Base-by-base conservation (phyloP, 64 coral and sea anemone genomes). In the Montipora capricornis region DNA sequence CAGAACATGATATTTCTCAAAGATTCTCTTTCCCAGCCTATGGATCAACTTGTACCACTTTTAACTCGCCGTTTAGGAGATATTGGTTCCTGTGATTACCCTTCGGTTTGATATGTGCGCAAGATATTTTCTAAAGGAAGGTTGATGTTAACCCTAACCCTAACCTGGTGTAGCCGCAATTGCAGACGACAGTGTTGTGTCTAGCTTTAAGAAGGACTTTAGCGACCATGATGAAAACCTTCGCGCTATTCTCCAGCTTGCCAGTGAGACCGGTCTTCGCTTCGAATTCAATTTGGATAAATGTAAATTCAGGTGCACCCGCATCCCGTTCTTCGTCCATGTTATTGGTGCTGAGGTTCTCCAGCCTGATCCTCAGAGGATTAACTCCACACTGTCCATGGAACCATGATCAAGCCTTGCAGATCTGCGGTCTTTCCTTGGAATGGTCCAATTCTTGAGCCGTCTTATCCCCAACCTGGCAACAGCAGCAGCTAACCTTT, bases 401-500 rank as follows among this genome's bases (percentile, higher is more conserved):
- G 53, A 57, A 8, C 53, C 53, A 57, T 57, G 6, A 11, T 57
- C 53, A 2, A 57, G 53, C 53, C 53, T 3, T 4, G 6, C 6
- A 11, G 53, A 57, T 11, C 11, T 57, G 53, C 53, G 11, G 53
- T 57, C 53, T 6, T 57, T 57, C 11, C 6, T 57, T 57, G 53
- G 53, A 53, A 68, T 80, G 68, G 75, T 59, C 14, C 80, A 85
- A 58, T 92, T 58, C 57, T 53, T 95, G 51, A 66, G 80, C 49
- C 77, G 79, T 20, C 83, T 76, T 24, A 95, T 95, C 17, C 85
- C 92, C 22, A 88, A 89, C 47, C 67, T 95, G 24, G 66, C 93
- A 77, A 83, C 79, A 14, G 26, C 90, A 26, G 79, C 80, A 87
- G 88, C 93, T 69, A 9, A 17, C 26, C 77, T 94, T 29, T 89